These are phyloP conservation scores for Zoanthus solanderi DNA, from an alignment of 92 coral and sea anemone species.

Conservation along the genomic window DNA sequence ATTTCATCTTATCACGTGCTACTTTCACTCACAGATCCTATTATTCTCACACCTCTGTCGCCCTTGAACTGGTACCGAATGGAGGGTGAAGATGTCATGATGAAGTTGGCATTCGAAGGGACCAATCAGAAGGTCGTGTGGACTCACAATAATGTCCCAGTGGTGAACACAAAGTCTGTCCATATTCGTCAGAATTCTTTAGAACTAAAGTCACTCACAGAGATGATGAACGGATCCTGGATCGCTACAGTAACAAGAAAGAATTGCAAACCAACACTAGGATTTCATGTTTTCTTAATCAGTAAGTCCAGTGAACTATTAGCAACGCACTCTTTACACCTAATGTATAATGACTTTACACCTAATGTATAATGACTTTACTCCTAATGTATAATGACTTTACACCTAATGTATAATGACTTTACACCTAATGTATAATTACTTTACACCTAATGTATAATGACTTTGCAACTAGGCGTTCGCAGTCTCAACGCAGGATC, in stretches of 20 bases:
- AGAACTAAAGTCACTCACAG: constrained; percentile 27
- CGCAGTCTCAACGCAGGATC: too few relatives aligned
- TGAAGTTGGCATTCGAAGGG: constrained; percentile 35
- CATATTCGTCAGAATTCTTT: constrained; percentile 17
- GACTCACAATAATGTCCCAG: constrained; percentile 15
- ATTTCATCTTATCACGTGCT: too few relatives aligned
- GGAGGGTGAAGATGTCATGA: constrained; percentile 31
- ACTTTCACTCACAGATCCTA: neutral
- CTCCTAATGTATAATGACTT: too few relatives aligned
- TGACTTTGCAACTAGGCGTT: too few relatives aligned
- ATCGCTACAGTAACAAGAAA: constrained; percentile 4
- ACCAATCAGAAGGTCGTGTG: constrained; percentile 7
- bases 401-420: too few relatives aligned
- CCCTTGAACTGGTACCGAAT: constrained; percentile 23
- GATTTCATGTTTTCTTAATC: constrained; percentile 11
- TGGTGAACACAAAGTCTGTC: constrained; percentile 31
- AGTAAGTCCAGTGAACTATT: constrained; percentile 2
- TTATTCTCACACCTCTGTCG: constrained; percentile 25
- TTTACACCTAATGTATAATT: too few relatives aligned
- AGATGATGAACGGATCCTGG: constrained; percentile 40
- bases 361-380: too few relatives aligned
- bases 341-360: too few relatives aligned
- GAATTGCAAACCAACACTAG: constrained; percentile 4
- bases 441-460: too few relatives aligned
- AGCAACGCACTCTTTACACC: too few relatives aligned